Conservation (phyloP, 2,113 vertebrate species). For the Leptobrachium leishanense region DNA sequence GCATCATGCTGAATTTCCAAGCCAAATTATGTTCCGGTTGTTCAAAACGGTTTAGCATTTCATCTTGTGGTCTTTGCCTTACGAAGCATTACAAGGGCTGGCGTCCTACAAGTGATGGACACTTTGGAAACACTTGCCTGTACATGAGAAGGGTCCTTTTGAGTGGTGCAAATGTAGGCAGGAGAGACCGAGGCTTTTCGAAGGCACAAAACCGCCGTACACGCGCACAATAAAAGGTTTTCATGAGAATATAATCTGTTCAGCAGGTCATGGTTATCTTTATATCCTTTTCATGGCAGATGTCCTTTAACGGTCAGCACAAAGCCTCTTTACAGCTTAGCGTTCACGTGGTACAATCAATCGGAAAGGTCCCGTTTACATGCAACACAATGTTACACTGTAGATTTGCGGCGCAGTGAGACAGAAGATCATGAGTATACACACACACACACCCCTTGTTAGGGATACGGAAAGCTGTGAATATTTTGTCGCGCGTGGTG, state of each 20-base stretch:
- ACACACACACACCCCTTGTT: not conserved
- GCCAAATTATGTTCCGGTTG: too few species aligned
- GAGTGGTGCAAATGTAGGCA: not conserved
- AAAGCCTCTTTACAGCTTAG: constrained; percentile 54
- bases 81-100: too few species aligned
- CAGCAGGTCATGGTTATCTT: constrained; percentile 43
- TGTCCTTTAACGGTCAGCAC: constrained; percentile 47
- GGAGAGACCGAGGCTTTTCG: not conserved
- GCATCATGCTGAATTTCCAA: too few species aligned
- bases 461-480: not conserved
- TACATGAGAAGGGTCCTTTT: not conserved
- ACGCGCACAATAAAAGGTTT: constrained; percentile 18
- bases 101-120: too few species aligned
- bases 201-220: not conserved
- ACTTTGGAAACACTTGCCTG: too few species aligned
- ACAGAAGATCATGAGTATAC: not conserved
- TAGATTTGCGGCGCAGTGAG: not conserved
- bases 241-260: constrained; percentile 37
- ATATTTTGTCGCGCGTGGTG: not conserved
- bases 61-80: too few species aligned
- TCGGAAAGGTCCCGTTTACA: constrained; percentile 27
- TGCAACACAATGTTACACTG: constrained; percentile 7
- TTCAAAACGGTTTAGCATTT: too few species aligned
- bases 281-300: constrained; percentile 45
- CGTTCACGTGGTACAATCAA: constrained; percentile 30